A percentile compares a stretch with the other conserved stretches of the same genome.
Evolutionary conservation across 2,888 invertebrate species (phyloP).

Genomic region (Noctua fimbriata): DNA sequence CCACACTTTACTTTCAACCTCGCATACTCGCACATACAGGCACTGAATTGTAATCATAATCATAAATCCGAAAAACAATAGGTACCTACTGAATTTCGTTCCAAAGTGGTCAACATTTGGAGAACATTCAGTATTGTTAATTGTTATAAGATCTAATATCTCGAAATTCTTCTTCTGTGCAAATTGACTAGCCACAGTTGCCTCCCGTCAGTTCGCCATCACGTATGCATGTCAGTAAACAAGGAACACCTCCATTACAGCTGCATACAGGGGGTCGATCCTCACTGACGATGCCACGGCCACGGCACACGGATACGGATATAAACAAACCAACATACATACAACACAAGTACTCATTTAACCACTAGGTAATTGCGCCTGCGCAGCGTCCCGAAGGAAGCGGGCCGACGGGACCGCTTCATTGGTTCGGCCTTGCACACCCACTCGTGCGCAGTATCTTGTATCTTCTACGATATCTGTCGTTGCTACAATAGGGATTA

Average conservation of each 20-base stretch:
- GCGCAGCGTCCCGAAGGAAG: conserved; percentile 69
- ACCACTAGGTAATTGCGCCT: conserved; percentile 50
- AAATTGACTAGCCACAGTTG: background rate
- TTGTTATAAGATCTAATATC: background rate
- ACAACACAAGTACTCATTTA: conserved; percentile 59
- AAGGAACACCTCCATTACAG: conserved; percentile 22
- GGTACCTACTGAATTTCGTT: background rate
- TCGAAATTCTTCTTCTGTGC: background rate
- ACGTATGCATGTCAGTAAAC: conserved; percentile 15
- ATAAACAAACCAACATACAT: conserved; percentile 47
- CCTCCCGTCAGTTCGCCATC: background rate
- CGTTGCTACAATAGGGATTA: conserved; percentile 50
- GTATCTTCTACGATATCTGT: conserved; percentile 37
- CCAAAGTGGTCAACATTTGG: background rate
- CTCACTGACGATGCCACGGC: background rate
- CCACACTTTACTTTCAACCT: background rate
- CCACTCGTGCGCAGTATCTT: conserved; percentile 59
- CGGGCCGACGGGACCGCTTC: conserved; percentile 42
- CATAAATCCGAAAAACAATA: background rate
- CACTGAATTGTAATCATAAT: background rate
- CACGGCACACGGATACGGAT: conserved; percentile 35
- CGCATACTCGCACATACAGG: background rate
- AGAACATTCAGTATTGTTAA: background rate
- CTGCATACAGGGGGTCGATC: conserved; percentile 33
- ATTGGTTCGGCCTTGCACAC: conserved; percentile 72